Conservation (phyloP, 2,797 vertebrate species). For the Hoplostethus mediterraneus region DNA sequence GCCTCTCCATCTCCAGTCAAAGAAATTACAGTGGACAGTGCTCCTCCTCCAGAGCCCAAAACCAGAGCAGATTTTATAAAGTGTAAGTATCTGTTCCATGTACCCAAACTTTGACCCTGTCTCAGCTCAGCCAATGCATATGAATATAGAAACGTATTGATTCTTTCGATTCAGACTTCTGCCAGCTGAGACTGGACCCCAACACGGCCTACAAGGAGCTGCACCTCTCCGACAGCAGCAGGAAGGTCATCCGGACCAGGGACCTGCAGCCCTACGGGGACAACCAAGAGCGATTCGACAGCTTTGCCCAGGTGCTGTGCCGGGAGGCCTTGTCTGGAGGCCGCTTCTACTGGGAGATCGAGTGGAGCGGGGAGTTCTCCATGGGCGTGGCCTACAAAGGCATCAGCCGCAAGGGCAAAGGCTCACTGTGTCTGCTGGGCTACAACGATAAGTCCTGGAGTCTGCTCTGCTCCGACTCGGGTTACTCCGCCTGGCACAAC, state of each 20-base stretch:
- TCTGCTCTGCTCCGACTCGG: conserved; percentile 85
- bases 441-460: conserved; percentile 90
- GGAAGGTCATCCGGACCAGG: conserved; percentile 85
- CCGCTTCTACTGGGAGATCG: conserved; percentile 89
- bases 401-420: conserved; percentile 87
- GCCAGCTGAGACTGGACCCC: conserved; percentile 83
- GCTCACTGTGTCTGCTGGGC: conserved; percentile 86
- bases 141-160: neutral
- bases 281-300: conserved; percentile 83
- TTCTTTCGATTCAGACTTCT: conserved; percentile 77
- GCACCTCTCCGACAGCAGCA: conserved; percentile 83
- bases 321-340: conserved; percentile 83
- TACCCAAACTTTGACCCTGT: neutral
- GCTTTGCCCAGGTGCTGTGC: conserved; percentile 87
- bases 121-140: neutral
- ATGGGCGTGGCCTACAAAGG: conserved; percentile 85
- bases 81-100: conserved; percentile 71
- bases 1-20: conserved; percentile 71
- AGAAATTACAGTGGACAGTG: conserved; percentile 81
- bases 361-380: conserved; percentile 89
- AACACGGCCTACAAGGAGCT: conserved; percentile 87
- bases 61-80: conserved; percentile 84
- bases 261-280: conserved; percentile 85
- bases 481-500: conserved; percentile 89
- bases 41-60: conserved; percentile 79